A percentile compares a stretch with the other conserved stretches of the same genome.
These are phyloP conservation scores for Nipponia nippon DNA, from an alignment of 2,113 vertebrate genomes.

Conservation along the genomic window DNA sequence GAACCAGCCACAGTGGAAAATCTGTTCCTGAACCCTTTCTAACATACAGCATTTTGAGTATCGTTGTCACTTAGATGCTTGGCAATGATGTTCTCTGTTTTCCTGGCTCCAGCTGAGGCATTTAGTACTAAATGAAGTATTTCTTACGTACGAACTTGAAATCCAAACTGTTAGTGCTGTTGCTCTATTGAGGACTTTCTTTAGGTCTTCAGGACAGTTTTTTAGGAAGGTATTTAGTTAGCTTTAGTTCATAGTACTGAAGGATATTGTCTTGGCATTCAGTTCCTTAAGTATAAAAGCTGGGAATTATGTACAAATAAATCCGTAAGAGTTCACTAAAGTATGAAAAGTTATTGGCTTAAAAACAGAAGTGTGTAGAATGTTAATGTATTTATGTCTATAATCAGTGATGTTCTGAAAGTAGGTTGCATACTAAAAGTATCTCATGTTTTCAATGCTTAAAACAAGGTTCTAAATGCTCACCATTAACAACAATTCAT, in stretches of 20 bases:
- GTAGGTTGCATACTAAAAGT: neutral
- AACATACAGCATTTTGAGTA: neutral
- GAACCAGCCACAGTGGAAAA: neutral
- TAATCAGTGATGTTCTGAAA: neutral
- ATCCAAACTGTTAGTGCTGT: neutral
- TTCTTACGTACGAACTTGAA: neutral
- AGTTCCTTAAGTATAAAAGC: neutral
- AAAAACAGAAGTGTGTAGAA: neutral
- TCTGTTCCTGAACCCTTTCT: neutral
- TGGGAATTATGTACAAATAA: neutral
- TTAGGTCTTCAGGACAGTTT: neutral
- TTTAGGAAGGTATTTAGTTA: neutral
- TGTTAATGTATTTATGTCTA: neutral
- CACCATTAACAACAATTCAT: neutral
- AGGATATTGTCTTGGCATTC: neutral
- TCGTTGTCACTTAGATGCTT: neutral
- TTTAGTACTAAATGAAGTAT: neutral
- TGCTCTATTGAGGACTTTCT: neutral
- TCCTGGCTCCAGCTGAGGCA: neutral
- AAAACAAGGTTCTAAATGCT: neutral
- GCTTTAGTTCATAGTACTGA: neutral
- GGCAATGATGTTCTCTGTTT: neutral
- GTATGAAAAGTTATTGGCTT: neutral
- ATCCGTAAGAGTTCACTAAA: neutral
- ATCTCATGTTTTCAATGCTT: neutral